phyloP scores from a whole-genome alignment of 2,797 vertebrate genomes.

The Adrianichthys oophorus region DNA sequence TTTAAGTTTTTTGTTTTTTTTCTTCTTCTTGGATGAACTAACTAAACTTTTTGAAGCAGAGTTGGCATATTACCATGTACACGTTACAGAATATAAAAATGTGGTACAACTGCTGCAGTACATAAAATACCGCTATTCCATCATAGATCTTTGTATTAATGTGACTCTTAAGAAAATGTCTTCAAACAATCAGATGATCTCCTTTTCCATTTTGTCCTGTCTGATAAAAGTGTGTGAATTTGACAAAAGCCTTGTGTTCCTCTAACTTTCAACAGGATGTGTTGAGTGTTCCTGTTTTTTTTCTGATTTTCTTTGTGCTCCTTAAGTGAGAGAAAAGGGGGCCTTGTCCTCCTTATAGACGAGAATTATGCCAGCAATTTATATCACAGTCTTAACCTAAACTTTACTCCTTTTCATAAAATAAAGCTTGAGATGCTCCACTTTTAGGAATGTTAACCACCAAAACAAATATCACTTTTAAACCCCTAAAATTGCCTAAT shows the following conservation, averaged over 20 bases:
- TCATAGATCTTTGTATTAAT: slow-evolving; percentile 82
- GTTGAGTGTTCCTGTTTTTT: slow-evolving; percentile 15
- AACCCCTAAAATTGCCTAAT: too few relatives aligned
- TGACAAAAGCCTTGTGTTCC: slow-evolving; percentile 59
- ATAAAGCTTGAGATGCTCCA: too few relatives aligned
- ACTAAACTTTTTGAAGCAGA: slow-evolving; percentile 76
- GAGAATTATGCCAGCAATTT: not conserved
- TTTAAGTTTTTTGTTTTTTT: slow-evolving; percentile 48
- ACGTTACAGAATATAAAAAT: slow-evolving; percentile 79
- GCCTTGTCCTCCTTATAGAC: not conserved
- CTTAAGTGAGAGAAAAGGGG: not conserved
- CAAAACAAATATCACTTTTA: too few relatives aligned
- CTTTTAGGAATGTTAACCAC: too few relatives aligned
- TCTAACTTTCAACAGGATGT: slow-evolving; percentile 46
- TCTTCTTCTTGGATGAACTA: slow-evolving; percentile 73
- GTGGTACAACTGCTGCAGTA: slow-evolving; percentile 78
- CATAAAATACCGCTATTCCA: slow-evolving; percentile 79
- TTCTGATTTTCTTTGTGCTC: slow-evolving; percentile 1
- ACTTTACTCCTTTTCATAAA: too few relatives aligned
- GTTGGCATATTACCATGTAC: slow-evolving; percentile 77
- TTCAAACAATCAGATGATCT: slow-evolving; percentile 76
- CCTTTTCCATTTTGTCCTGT: slow-evolving; percentile 79
- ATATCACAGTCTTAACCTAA: not conserved
- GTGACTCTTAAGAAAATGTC: slow-evolving; percentile 81
- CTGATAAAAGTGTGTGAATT: slow-evolving; percentile 77